These are phyloP conservation scores for Synanthedon formicaeformis DNA, from an alignment of 2,888 invertebrate genomes.

Conservation along the genomic window DNA sequence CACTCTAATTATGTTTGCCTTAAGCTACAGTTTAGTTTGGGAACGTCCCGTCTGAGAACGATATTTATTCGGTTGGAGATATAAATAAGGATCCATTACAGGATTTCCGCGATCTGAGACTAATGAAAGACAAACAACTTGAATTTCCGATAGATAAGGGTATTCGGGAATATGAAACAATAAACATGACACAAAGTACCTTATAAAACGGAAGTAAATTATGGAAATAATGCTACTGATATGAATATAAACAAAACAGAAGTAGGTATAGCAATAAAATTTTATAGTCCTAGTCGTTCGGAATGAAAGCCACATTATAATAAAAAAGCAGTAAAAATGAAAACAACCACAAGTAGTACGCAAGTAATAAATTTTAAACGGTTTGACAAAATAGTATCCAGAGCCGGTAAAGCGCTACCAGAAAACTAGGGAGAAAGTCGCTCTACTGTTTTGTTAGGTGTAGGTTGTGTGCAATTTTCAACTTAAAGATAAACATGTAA, in stretches of 20 bases:
- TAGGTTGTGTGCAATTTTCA: constrained; percentile 9
- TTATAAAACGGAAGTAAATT: constrained; percentile 2
- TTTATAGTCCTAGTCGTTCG: constrained; percentile 25
- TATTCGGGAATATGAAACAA: constrained; percentile 45
- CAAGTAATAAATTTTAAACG: constrained; percentile 28
- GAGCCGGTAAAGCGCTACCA: constrained; percentile 10
- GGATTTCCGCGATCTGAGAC: constrained; percentile 55
- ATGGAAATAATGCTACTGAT: constrained; percentile 3
- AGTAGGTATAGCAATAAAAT: constrained; percentile 17
- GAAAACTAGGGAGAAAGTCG: constrained; percentile 13
- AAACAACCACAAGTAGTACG: constrained; percentile 24
- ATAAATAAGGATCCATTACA: constrained; percentile 60
- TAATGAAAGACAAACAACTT: constrained; percentile 61
- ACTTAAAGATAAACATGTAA: constrained; percentile 10
- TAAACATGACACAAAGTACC: constrained; percentile 6
- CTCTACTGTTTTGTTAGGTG: neutral
- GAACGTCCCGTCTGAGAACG: constrained; percentile 29
- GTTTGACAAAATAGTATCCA: constrained; percentile 28
- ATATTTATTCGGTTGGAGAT: constrained; percentile 55
- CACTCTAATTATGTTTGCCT: constrained; percentile 51
- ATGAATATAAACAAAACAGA: constrained; percentile 10
- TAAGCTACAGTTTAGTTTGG: constrained; percentile 30
- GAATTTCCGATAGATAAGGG: constrained; percentile 49
- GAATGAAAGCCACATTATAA: constrained; percentile 29
- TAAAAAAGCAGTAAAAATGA: constrained; percentile 35